Evolutionary conservation across 1,140 invertebrate species (phyloP), one percentile per base, ranked within the genome.

Genomic region (Aphelinus atriplicis): DNA sequence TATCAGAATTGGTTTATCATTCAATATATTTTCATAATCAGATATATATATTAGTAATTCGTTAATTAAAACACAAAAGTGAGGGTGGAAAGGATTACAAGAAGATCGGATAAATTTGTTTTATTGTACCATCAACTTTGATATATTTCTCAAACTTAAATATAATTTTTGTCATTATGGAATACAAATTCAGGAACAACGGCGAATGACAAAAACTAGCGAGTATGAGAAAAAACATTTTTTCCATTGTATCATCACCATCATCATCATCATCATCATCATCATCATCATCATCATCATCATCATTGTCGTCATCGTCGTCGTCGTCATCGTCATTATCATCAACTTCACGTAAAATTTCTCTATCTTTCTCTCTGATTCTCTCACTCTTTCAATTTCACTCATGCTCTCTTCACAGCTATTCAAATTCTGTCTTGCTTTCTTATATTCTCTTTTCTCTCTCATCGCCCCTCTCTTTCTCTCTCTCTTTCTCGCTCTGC

Each of bases 131-230:
- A 56, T 67, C 70, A 67, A 71, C 70, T 76, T 72, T 60, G 62
- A 76, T 76, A 71, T 72, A 71, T 48, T 72, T 71, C 69, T 71
- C 63, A 76, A 71, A 71, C 65, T 76, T 67, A 71, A 76, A 76
- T 72, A 71, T 68, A 71, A 71, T 76, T 76, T 76, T 68, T 67
- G 64, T 76, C 69, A 71, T 68, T 76, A 66, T 26, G 26, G 71
- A 76, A 76, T 76, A 76, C 75, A 76, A 76, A 76, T 76, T 76
- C 58, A 76, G 75, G 75, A 76, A 76, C 75, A 71, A 76, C 58
- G 58, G 43, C 51, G 42, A 76, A 71, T 76, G 75, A 76, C 69
- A 76, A 71, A 76, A 76, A 71, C 47, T 75, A 71, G 61, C 74
- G 67, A 71, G 67, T 71, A 75, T 60, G 74, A 71, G 67, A 66